A percentile compares a stretch with the other conserved stretches of the same genome.
Conservation (phyloP, 2,113 vertebrate species). For the Actenoides lindsayi region DNA sequence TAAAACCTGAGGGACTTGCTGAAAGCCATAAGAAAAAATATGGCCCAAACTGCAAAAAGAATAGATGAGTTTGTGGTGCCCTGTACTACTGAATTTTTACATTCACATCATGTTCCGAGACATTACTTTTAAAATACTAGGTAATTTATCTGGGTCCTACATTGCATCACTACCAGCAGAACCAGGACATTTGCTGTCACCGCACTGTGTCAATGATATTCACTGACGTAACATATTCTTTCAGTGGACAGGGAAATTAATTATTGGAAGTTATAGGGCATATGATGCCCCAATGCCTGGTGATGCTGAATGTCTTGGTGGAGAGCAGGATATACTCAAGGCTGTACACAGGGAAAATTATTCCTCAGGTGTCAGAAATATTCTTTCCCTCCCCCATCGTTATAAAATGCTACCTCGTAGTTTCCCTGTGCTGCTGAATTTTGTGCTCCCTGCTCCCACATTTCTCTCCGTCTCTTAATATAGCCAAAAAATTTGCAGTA, state of each 20-base stretch:
- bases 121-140: neutral
- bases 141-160: neutral
- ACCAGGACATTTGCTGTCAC: neutral
- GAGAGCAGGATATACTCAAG: neutral
- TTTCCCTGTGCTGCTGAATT: neutral
- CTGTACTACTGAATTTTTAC: neutral
- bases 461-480: neutral
- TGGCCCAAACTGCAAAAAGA: neutral
- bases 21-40: conserved; percentile 11
- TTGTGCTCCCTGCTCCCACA: neutral
- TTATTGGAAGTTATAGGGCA: neutral
- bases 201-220: neutral
- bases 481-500: neutral
- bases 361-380: neutral
- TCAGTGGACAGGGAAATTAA: neutral
- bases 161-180: neutral
- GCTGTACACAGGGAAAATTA: neutral
- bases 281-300: neutral
- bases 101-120: neutral
- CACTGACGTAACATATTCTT: neutral
- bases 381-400: neutral
- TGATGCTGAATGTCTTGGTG: neutral
- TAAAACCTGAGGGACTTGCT: conserved; percentile 16
- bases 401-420: neutral
- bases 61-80: neutral